Percentiles rank a stretch among this genome's conserved stretches.
Evolutionary conservation across 2,797 vertebrate genomes (phyloP).

Genomic region (Lophotriccus pileatus): DNA sequence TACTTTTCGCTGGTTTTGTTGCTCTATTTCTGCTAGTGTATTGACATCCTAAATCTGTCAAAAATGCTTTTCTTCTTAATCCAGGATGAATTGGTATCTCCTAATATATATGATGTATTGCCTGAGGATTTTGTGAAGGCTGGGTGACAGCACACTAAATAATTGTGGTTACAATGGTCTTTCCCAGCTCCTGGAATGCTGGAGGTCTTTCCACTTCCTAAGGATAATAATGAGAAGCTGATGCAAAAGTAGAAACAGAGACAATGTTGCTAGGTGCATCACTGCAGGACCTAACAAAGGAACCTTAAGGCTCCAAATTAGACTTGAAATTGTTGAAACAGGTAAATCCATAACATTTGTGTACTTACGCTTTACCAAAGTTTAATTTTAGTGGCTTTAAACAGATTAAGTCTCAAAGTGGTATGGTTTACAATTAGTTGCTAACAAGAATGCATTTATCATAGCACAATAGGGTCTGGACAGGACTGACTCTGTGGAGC

Average conservation of each 20-base stretch:
- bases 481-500: not conserved
- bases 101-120: not conserved
- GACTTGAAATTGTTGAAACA: not conserved
- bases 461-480: not conserved
- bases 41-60: not conserved
- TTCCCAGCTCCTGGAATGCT: not conserved
- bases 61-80: not conserved
- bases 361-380: not conserved
- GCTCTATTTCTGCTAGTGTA: not conserved
- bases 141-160: not conserved
- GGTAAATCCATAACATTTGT: not conserved
- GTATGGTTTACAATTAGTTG: not conserved
- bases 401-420: not conserved
- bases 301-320: not conserved
- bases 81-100: not conserved
- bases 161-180: not conserved
- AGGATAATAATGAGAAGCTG: not conserved
- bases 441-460: not conserved
- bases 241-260: not conserved
- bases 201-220: not conserved
- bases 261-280: not conserved
- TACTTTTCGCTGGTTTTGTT: not conserved
- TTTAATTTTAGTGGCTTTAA: not conserved
- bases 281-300: rapidly evolving
- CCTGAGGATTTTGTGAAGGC: not conserved